Evolutionary conservation across 1,140 invertebrate genomes (phyloP).

Genomic region (Caenorhabditis tropicalis): DNA sequence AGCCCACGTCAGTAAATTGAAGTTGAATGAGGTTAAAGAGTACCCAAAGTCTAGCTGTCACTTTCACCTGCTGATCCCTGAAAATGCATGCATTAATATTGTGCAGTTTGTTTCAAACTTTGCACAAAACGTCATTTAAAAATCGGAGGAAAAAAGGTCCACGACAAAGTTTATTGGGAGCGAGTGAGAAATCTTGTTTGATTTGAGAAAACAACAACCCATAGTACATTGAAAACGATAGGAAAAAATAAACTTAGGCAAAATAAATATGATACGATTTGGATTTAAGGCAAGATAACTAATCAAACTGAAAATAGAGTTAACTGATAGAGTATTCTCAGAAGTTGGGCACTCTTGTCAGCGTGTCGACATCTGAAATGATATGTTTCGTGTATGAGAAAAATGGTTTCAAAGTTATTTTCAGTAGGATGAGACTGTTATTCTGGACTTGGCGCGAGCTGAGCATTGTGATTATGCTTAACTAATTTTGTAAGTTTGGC

Average conservation of each 20-base stretch:
- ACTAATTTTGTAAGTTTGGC: too few species aligned
- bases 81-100: background rate
- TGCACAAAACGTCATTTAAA: background rate
- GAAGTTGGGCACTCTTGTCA: slow-evolving; percentile 32
- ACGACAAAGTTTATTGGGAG: slow-evolving; percentile 4
- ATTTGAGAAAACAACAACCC: background rate
- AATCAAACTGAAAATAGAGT: background rate
- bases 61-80: background rate
- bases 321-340: background rate
- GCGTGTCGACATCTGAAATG: slow-evolving; percentile 46
- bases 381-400: background rate
- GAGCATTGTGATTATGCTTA: too few species aligned
- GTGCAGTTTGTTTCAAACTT: background rate
- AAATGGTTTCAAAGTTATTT: too few species aligned
- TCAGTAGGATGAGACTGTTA: background rate
- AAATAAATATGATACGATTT: background rate
- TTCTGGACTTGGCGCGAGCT: too few species aligned
- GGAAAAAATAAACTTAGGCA: background rate
- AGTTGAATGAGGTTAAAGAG: background rate
- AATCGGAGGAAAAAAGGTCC: too few species aligned
- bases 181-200: too few species aligned
- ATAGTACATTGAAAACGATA: background rate
- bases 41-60: background rate
- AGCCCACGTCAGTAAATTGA: background rate
- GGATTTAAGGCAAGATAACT: background rate